Evolutionary conservation across 2,113 vertebrate species (phyloP).

Genomic region (Danionella cerebrum): DNA sequence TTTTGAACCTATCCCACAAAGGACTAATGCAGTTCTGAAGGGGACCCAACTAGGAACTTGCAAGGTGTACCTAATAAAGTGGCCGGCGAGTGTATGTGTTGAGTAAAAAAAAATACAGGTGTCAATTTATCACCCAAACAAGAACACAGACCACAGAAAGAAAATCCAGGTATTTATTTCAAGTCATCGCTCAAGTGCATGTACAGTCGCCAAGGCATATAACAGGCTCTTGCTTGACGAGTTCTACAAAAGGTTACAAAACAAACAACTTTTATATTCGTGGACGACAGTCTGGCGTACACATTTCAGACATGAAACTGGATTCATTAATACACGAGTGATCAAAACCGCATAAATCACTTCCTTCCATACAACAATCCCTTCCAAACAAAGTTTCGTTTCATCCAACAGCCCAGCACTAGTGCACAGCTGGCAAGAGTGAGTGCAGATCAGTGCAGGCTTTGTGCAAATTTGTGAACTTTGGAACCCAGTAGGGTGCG

Average conservation of each 20-base stretch:
- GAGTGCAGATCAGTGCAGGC: constrained; percentile 11
- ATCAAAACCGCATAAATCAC: constrained; percentile 12
- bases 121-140: background rate
- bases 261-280: constrained; percentile 3
- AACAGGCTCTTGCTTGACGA: background rate
- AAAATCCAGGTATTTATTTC: background rate
- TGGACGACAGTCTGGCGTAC: background rate
- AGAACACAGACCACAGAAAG: background rate
- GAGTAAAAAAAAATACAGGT: background rate
- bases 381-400: constrained; percentile 11
- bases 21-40: too few relatives aligned
- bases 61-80: too few relatives aligned
- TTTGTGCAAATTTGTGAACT: constrained; percentile 48
- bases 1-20: too few relatives aligned
- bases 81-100: too few relatives aligned
- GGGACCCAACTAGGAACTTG: too few relatives aligned
- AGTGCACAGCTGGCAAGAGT: constrained; percentile 4
- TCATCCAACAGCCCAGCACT: constrained; percentile 9
- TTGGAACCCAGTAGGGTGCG: constrained; percentile 47
- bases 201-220: background rate
- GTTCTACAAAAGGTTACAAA: background rate
- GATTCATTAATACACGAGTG: background rate
- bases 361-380: background rate
- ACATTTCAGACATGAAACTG: background rate
- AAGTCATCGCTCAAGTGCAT: background rate